A percentile compares a stretch with the other conserved stretches of the same genome.
Evolutionary conservation across 1,140 invertebrate genomes (phyloP).

Genomic region (Drosophila burlai): DNA sequence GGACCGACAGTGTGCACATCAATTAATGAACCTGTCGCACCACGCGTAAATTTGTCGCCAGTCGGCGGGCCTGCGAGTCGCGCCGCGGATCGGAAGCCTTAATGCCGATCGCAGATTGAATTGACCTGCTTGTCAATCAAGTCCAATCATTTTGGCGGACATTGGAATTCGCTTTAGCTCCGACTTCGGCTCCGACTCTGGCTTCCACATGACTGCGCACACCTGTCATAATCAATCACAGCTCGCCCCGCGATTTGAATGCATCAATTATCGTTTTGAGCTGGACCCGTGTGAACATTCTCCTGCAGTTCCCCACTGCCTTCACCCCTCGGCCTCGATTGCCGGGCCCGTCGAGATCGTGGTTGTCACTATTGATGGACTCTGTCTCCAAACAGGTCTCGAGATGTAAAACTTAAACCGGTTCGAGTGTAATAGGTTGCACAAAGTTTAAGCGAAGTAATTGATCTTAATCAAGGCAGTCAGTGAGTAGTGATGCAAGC

Average conservation of each 20-base stretch:
- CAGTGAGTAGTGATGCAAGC: constrained; percentile 31
- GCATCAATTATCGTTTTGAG: constrained; percentile 70
- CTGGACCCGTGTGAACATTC: constrained; percentile 68
- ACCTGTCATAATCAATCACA: constrained; percentile 79
- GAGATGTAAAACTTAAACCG: constrained; percentile 30
- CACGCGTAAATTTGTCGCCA: constrained; percentile 79
- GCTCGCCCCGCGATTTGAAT: constrained; percentile 65
- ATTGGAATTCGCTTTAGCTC: constrained; percentile 62
- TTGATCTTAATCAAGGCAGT: constrained; percentile 48
- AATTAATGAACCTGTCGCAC: constrained; percentile 79
- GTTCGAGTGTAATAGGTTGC: constrained; percentile 34
- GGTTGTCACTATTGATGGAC: constrained; percentile 51
- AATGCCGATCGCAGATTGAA: constrained; percentile 49
- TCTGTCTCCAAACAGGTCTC: constrained; percentile 40
- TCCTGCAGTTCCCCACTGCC: constrained; percentile 21
- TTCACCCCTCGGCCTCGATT: constrained; percentile 6
- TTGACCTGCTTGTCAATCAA: constrained; percentile 78
- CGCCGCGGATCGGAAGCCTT: constrained; percentile 36
- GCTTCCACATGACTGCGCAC: constrained; percentile 71
- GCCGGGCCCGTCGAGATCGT: not conserved
- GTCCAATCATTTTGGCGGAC: constrained; percentile 70
- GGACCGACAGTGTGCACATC: constrained; percentile 75
- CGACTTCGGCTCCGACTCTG: constrained; percentile 17
- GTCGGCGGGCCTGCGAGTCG: constrained; percentile 17
- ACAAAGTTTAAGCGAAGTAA: constrained; percentile 21